Percentiles rank a stretch among this genome's conserved stretches.
Conservation (phyloP, 1,140 invertebrate species). For the Aphaenogaster floridana region DNA sequence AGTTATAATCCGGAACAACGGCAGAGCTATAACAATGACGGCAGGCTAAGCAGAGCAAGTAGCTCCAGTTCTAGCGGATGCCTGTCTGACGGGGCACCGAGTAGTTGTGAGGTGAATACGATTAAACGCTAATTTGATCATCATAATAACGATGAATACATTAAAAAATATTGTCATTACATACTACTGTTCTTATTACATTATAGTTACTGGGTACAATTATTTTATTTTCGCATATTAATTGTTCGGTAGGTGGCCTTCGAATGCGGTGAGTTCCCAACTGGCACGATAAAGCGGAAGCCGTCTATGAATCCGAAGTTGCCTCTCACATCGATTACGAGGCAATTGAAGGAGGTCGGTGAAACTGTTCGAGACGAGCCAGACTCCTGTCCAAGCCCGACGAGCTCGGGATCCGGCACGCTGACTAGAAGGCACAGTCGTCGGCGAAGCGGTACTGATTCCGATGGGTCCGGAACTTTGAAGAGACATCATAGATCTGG, state of each 20-base stretch:
- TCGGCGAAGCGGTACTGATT: constrained; percentile 88
- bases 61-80: constrained; percentile 94
- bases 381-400: constrained; percentile 84
- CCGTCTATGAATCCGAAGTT: constrained; percentile 96
- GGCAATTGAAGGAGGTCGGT: constrained; percentile 94
- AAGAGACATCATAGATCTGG: constrained; percentile 88
- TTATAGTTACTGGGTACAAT: not conserved
- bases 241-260: constrained; percentile 84
- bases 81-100: constrained; percentile 91
- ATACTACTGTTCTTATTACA: not conserved
- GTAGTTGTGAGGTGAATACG: constrained; percentile 91
- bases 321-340: constrained; percentile 95
- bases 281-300: constrained; percentile 94
- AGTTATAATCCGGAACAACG: constrained; percentile 87
- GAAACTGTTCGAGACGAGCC: constrained; percentile 88
- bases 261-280: constrained; percentile 86
- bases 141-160: not conserved
- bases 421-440: constrained; percentile 88
- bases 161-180: not conserved
- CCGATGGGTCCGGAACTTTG: constrained; percentile 89
- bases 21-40: constrained; percentile 86
- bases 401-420: constrained; percentile 86
- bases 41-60: constrained; percentile 90
- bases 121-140: constrained; percentile 83
- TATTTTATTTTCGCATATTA: constrained; percentile 17